These are phyloP conservation scores for Dolichomitus sp. DNA, from an alignment of 2,888 invertebrate genomes.

Conservation along the genomic window DNA sequence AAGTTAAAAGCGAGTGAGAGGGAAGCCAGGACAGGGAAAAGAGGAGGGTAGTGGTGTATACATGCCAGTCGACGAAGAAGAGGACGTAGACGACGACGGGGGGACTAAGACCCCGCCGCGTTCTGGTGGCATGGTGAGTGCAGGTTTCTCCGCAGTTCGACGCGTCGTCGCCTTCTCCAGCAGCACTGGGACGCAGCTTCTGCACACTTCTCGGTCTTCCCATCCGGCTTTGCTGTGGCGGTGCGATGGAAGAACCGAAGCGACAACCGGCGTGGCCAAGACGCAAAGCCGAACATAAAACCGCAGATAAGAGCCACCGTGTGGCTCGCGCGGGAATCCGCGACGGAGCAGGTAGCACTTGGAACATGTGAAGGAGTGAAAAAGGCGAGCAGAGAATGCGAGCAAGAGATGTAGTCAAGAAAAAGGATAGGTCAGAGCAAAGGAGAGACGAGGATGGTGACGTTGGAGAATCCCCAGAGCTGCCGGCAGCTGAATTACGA, in stretches of 20 bases:
- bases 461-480: constrained; percentile 50
- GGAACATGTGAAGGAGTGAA: constrained; percentile 38
- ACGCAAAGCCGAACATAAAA: constrained; percentile 84
- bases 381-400: constrained; percentile 66
- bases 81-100: constrained; percentile 44
- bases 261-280: constrained; percentile 73
- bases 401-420: constrained; percentile 27
- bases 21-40: constrained; percentile 55
- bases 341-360: constrained; percentile 16
- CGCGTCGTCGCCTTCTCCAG: constrained; percentile 60
- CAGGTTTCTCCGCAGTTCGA: constrained; percentile 53
- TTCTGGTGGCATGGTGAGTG: constrained; percentile 40
- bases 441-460: constrained; percentile 25
- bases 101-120: constrained; percentile 49
- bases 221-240: constrained; percentile 26
- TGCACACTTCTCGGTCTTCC: constrained; percentile 46
- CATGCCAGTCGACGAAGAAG: constrained; percentile 58
- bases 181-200: constrained; percentile 44
- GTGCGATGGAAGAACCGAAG: constrained; percentile 60
- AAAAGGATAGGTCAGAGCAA: constrained; percentile 38
- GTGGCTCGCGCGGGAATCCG: constrained; percentile 50
- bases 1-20: constrained; percentile 73
- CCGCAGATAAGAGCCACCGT: constrained; percentile 82
- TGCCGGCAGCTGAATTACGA: constrained; percentile 81
- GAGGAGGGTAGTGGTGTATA: constrained; percentile 43